Evolutionary conservation across 2,888 invertebrate genomes (phyloP).

Genomic region (Melipona beecheii): DNA sequence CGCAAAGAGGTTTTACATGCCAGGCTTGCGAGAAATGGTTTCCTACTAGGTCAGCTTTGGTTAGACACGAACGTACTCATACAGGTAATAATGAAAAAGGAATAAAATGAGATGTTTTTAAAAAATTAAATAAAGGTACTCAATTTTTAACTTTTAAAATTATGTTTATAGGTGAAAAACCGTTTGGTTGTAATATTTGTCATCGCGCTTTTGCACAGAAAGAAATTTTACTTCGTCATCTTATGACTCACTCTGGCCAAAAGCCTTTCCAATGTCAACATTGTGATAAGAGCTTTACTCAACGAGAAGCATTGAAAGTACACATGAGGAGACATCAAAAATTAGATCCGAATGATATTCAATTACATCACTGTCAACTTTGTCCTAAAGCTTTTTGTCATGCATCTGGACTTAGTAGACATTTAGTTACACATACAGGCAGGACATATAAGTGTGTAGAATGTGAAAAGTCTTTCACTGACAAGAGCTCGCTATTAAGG

Average conservation of each 20-base stretch:
- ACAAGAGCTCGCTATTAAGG: slow-evolving; percentile 89
- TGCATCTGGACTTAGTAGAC: slow-evolving; percentile 88
- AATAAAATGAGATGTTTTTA: neutral
- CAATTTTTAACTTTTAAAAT: neutral
- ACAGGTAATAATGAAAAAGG: slow-evolving; percentile 83
- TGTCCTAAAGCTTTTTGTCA: slow-evolving; percentile 87
- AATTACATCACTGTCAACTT: slow-evolving; percentile 88
- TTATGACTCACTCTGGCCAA: slow-evolving; percentile 84
- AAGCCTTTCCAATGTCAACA: slow-evolving; percentile 88
- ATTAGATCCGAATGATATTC: slow-evolving; percentile 86
- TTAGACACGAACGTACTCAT: slow-evolving; percentile 89
- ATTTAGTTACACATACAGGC: slow-evolving; percentile 88
- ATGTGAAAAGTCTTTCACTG: slow-evolving; percentile 89
- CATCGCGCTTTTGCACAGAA: slow-evolving; percentile 90
- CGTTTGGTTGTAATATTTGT: slow-evolving; percentile 85
- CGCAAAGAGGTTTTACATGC: slow-evolving; percentile 86
- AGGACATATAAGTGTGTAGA: slow-evolving; percentile 87
- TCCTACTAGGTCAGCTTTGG: slow-evolving; percentile 88
- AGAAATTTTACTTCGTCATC: slow-evolving; percentile 86
- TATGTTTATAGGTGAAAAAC: slow-evolving; percentile 78
- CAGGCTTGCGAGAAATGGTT: slow-evolving; percentile 88
- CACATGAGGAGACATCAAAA: slow-evolving; percentile 87
- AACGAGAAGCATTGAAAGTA: slow-evolving; percentile 88
- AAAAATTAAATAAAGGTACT: neutral
- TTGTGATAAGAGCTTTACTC: slow-evolving; percentile 90